Conservation (phyloP, 2,113 vertebrate species). For the Phrynosoma blainvillii region DNA sequence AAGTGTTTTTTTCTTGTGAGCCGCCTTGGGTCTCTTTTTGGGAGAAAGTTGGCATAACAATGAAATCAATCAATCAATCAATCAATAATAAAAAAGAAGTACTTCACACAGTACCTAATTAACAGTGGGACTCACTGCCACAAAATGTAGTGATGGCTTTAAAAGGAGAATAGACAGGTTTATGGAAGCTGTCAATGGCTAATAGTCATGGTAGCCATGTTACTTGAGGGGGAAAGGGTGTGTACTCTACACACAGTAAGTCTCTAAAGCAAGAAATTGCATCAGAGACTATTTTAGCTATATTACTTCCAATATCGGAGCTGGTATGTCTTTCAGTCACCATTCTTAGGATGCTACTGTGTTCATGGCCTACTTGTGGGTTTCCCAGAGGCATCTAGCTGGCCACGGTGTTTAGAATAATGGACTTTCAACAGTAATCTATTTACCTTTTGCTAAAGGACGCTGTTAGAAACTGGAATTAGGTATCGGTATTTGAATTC, state of each 20-base stretch:
- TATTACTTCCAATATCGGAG: no score
- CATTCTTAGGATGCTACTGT: neutral
- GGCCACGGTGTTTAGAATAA: neutral
- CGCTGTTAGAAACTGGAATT: neutral
- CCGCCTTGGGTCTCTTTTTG: no score
- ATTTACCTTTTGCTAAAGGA: neutral
- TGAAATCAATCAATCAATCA: no score
- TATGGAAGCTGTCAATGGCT: neutral
- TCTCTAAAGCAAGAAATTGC: no score
- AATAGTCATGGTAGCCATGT: neutral
- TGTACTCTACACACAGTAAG: no score
- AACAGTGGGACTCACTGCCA: neutral
- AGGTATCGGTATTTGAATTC: neutral
- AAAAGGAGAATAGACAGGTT: neutral
- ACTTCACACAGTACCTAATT: neutral
- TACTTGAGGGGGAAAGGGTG: no score
- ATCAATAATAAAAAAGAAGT: neutral
- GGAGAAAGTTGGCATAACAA: no score
- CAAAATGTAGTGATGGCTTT: neutral
- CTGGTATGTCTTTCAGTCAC: neutral
- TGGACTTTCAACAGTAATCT: neutral
- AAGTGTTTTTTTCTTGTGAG: no score
- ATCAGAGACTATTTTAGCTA: no score
- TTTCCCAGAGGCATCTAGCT: neutral
- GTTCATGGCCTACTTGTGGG: neutral